phyloP scores from a whole-genome alignment of 2,797 vertebrate species.

The Pseudocheirus occidentalis region DNA sequence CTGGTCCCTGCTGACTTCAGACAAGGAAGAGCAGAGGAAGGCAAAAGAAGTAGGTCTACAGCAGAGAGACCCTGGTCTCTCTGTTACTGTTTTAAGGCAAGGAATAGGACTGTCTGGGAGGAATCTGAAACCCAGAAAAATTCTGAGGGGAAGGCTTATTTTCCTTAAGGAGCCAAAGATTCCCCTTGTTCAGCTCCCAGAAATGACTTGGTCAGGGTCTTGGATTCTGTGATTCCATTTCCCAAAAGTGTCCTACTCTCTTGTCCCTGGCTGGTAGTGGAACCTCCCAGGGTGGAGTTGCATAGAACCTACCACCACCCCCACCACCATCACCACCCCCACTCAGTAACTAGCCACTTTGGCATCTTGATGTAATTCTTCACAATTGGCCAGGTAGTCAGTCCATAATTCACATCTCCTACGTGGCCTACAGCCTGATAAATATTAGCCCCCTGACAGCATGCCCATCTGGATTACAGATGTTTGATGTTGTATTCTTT shows the following conservation, averaged over 20 bases:
- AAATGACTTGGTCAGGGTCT: not conserved
- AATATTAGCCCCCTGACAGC: conserved; percentile 68
- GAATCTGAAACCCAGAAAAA: not conserved
- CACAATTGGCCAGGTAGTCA: conserved; percentile 58
- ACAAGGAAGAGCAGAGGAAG: not conserved
- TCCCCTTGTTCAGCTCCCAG: not conserved
- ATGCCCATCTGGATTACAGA: conserved; percentile 73
- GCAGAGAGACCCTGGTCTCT: conserved; percentile 8
- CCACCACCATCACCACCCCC: not conserved
- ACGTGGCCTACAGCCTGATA: conserved; percentile 60
- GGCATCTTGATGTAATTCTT: conserved; percentile 40
- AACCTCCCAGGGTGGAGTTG: conserved; percentile 10
- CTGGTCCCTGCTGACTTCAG: not conserved
- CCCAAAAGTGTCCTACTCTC: not conserved
- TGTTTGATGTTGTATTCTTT: conserved; percentile 60
- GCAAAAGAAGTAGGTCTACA: not conserved
- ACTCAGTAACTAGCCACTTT: conserved; percentile 55
- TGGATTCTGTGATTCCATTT: conserved; percentile 2
- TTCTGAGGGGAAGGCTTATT: not conserved
- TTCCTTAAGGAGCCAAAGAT: not conserved
- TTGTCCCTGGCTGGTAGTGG: not conserved
- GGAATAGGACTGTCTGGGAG: conserved; percentile 18
- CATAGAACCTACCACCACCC: conserved; percentile 37
- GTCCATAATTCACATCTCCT: conserved; percentile 71
- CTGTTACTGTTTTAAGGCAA: conserved; percentile 8